Conservation (phyloP, 2,797 vertebrate species). For the Lepilemur septentrionalis region DNA sequence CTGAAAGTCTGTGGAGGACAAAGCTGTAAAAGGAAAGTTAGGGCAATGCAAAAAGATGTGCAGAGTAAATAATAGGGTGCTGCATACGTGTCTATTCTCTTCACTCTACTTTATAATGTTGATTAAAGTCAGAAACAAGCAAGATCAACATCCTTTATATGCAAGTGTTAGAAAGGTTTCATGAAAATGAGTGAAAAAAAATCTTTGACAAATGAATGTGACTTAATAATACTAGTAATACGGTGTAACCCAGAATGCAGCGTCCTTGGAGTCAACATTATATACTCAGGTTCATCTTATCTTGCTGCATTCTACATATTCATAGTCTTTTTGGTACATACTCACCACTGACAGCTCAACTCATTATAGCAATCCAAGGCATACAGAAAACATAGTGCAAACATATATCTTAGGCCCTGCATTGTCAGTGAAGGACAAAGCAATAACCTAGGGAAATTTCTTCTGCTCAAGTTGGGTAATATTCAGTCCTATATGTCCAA, state of each 20-base stretch:
- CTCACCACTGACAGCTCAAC: slow-evolving; percentile 58
- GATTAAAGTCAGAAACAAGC: slow-evolving; percentile 48
- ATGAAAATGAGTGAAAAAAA: slow-evolving; percentile 60
- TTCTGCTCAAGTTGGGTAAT: slow-evolving; percentile 10
- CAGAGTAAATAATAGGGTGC: neutral
- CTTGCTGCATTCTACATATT: slow-evolving; percentile 69
- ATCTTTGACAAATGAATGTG: slow-evolving; percentile 66
- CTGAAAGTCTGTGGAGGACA: neutral
- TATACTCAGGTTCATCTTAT: slow-evolving; percentile 67
- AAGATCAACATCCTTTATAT: slow-evolving; percentile 49
- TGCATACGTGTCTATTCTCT: neutral
- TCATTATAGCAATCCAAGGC: slow-evolving; percentile 45
- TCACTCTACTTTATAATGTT: slow-evolving; percentile 44
- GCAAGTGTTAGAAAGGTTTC: neutral
- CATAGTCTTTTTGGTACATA: slow-evolving; percentile 53
- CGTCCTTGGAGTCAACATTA: slow-evolving; percentile 69
- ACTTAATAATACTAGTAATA: slow-evolving; percentile 51
- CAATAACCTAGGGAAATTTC: slow-evolving; percentile 45
- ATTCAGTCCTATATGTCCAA: neutral
- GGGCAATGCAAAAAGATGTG: neutral
- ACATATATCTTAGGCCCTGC: slow-evolving; percentile 48
- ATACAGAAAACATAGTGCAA: slow-evolving; percentile 50
- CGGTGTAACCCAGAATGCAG: neutral
- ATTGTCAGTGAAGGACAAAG: slow-evolving; percentile 70
- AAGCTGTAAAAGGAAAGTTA: neutral